Percentiles rank a stretch among this genome's conserved stretches.
Evolutionary conservation across 2,888 invertebrate species (phyloP).

Genomic region (Tridacna gigas): DNA sequence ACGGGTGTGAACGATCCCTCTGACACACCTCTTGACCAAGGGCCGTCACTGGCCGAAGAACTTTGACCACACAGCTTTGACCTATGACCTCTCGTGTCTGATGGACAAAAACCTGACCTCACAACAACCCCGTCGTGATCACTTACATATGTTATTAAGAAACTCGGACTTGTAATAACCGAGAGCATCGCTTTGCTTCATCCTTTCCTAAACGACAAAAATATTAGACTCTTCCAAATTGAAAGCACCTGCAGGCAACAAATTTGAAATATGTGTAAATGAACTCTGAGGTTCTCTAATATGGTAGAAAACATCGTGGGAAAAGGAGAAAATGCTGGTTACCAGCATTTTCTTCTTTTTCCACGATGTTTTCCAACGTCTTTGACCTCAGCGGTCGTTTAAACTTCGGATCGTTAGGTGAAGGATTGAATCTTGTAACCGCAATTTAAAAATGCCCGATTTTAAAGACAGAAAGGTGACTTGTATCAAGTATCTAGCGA

Average conservation of each 20-base stretch:
- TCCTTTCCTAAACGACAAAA: not conserved
- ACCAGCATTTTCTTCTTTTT: too few species aligned
- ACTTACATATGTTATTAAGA: constrained; percentile 30
- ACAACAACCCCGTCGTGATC: constrained; percentile 23
- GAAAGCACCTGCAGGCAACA: too few species aligned
- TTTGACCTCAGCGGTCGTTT: not conserved
- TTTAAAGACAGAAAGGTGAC: not conserved
- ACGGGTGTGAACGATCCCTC: constrained; percentile 5
- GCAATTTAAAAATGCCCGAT: not conserved
- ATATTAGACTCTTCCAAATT: not conserved
- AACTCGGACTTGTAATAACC: constrained; percentile 11
- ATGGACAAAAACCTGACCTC: constrained; percentile 32
- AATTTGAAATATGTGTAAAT: not conserved
- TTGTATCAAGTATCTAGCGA: constrained; percentile 7
- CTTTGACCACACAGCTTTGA: constrained; percentile 15
- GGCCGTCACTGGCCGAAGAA: constrained; percentile 15
- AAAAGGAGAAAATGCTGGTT: too few species aligned
- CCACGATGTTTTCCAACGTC: too few species aligned
- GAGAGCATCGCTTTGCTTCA: not conserved
- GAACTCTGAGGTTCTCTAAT: not conserved
- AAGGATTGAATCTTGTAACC: constrained; percentile 4
- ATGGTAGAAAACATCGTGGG: not conserved
- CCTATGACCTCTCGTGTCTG: constrained; percentile 13
- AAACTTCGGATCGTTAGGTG: too few species aligned
- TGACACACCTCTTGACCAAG: constrained; percentile 30